Conservation (phyloP, 1,140 invertebrate species). For the Diploscapter pachys region DNA sequence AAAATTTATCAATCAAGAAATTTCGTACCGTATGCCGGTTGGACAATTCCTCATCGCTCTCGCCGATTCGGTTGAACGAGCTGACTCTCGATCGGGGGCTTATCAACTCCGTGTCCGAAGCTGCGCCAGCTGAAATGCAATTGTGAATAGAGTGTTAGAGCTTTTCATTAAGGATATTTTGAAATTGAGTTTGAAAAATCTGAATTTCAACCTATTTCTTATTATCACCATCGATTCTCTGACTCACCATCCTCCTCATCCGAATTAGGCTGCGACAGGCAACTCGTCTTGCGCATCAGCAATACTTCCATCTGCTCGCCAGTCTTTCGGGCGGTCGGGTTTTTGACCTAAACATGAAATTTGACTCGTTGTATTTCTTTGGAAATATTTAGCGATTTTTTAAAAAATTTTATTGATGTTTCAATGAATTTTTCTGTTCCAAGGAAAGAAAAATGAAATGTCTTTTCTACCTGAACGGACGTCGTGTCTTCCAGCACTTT, state of each 20-base stretch:
- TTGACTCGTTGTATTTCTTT: too few relatives aligned
- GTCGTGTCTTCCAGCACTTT: too few relatives aligned
- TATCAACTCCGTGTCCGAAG: constrained; percentile 7
- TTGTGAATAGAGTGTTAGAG: neutral
- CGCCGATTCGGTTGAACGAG: constrained; percentile 11
- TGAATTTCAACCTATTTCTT: too few relatives aligned
- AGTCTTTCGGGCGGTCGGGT: constrained; percentile 26
- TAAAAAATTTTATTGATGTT: too few relatives aligned
- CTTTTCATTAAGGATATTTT: too few relatives aligned
- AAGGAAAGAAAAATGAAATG: too few relatives aligned
- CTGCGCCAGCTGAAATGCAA: constrained; percentile 11
- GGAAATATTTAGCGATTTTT: too few relatives aligned
- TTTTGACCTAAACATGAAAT: constrained; percentile 20
- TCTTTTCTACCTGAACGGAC: too few relatives aligned
- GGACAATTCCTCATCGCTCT: constrained; percentile 25
- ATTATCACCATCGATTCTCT: too few relatives aligned
- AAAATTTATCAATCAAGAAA: too few relatives aligned
- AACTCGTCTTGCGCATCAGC: constrained; percentile 17
- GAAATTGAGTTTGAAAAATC: too few relatives aligned
- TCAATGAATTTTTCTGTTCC: too few relatives aligned
- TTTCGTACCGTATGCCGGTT: constrained; percentile 7
- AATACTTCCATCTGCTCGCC: constrained; percentile 30
- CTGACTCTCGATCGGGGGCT: neutral
- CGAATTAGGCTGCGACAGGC: constrained; percentile 26
- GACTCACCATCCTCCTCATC: constrained; percentile 21